Conservation (phyloP, 2,113 vertebrate genomes). For the Coptodon bakossiorum region DNA sequence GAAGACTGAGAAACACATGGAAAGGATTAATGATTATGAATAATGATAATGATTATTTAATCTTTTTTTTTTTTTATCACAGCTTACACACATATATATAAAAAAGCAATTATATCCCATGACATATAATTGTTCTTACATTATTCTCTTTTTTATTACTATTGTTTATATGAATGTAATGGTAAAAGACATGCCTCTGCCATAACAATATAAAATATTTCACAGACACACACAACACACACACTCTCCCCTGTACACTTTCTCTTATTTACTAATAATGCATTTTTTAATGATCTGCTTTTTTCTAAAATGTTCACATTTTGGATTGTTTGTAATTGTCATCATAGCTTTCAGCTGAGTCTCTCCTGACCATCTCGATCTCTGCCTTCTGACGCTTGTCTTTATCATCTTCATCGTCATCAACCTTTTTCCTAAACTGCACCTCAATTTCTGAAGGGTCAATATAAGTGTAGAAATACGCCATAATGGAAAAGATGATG, state of each 20-base stretch:
- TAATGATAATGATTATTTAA: not conserved
- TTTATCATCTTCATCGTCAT: slow-evolving; percentile 18
- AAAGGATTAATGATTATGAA: not conserved
- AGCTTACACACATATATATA: not conserved
- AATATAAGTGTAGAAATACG: slow-evolving; percentile 86
- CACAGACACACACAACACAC: not conserved
- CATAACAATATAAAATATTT: not conserved
- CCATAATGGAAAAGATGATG: slow-evolving; percentile 87
- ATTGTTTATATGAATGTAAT: not conserved
- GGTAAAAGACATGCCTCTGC: not conserved
- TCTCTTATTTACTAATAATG: not conserved
- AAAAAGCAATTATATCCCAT: not conserved
- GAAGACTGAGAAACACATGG: not conserved
- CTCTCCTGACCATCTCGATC: slow-evolving; percentile 1
- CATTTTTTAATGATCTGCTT: not conserved
- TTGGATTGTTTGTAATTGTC: slow-evolving; percentile 27
- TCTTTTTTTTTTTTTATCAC: not conserved
- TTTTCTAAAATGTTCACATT: slow-evolving; percentile 58
- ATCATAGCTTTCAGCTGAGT: not conserved
- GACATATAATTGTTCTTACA: not conserved
- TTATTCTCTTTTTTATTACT: not conserved
- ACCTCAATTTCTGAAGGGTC: slow-evolving; percentile 85
- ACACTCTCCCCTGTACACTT: not conserved
- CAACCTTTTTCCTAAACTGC: slow-evolving; percentile 66
- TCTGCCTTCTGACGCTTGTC: not conserved